Evolutionary conservation across 2,113 vertebrate genomes (phyloP).

Genomic region (Fregata magnificens): DNA sequence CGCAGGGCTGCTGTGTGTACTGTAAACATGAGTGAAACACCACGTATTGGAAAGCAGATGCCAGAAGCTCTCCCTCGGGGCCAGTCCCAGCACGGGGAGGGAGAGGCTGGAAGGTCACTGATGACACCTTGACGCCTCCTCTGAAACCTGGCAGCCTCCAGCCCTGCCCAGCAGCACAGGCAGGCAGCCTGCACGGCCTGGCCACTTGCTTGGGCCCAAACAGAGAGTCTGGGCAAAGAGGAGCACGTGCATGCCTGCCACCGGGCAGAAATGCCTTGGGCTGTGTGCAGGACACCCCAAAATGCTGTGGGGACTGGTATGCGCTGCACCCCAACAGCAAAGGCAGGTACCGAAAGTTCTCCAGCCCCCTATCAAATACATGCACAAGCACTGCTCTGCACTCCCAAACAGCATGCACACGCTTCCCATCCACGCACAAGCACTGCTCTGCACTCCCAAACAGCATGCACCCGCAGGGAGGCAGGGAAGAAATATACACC

Average conservation of each 20-base stretch:
- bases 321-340: neutral
- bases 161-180: neutral
- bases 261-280: neutral
- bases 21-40: accelerated
- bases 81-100: neutral
- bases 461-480: accelerated
- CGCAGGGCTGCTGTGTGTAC: accelerated
- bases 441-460: neutral
- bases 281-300: neutral
- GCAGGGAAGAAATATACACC: accelerated
- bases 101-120: neutral
- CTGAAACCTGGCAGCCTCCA: neutral
- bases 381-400: neutral
- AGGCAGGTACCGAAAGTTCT: neutral
- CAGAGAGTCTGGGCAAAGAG: neutral
- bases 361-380: neutral
- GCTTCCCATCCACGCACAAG: accelerated
- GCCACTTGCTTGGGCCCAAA: neutral
- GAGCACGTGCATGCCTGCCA: accelerated
- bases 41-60: accelerated
- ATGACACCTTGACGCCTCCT: neutral
- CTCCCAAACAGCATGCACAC: neutral
- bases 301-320: accelerated
- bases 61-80: too few species aligned
- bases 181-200: neutral